Conservation (phyloP, 2,113 vertebrate species). For the Eolophus roseicapilla region DNA sequence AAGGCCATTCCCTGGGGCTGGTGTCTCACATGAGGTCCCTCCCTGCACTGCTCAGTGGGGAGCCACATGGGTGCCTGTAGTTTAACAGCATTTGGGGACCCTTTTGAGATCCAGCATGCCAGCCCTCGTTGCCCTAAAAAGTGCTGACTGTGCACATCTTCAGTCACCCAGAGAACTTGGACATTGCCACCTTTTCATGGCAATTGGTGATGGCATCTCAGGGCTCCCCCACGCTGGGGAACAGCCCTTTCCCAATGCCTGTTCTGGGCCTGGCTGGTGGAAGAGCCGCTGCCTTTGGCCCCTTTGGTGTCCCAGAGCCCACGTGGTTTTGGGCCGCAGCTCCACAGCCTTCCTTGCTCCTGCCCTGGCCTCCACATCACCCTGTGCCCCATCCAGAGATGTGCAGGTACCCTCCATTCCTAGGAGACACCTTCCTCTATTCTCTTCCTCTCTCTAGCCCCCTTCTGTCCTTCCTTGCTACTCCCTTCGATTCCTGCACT, state of each 20-base stretch:
- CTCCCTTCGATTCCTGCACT: not conserved
- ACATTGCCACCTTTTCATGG: not conserved
- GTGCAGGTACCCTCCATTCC: not conserved
- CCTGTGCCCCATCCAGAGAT: not conserved
- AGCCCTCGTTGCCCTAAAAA: fast-evolving
- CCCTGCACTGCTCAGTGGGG: not conserved
- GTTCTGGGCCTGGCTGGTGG: no score
- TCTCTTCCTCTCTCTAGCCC: not conserved
- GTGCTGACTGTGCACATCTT: not conserved
- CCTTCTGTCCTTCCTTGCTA: not conserved
- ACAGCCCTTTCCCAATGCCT: not conserved
- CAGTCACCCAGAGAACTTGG: not conserved
- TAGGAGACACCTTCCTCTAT: not conserved
- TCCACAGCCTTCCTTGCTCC: not conserved
- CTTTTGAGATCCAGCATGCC: not conserved
- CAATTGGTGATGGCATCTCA: not conserved
- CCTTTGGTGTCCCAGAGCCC: not conserved
- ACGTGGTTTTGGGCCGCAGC: not conserved
- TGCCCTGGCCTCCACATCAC: not conserved
- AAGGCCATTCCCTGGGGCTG: fast-evolving
- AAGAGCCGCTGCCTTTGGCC: not conserved
- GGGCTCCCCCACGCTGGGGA: not conserved
- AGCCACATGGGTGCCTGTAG: fast-evolving
- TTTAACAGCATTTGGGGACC: not conserved
- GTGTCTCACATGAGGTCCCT: not conserved